Conservation (phyloP, 2,797 vertebrate species). For the Amniataba percoides region DNA sequence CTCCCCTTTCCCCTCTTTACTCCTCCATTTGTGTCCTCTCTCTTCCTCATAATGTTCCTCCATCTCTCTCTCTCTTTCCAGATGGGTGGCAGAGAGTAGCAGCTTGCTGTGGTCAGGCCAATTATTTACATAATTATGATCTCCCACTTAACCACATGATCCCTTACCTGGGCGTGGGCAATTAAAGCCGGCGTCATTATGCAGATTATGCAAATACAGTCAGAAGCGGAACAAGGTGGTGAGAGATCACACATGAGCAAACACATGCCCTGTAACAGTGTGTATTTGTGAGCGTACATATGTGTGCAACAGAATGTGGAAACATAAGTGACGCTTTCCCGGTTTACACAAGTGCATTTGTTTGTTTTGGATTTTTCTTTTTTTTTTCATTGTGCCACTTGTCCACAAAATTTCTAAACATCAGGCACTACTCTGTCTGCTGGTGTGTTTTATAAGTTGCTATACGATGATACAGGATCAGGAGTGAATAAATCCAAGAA, state of each 20-base stretch:
- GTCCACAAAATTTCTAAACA: conserved; percentile 14
- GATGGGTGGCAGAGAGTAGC: conserved; percentile 95
- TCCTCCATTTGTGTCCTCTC: conserved; percentile 37
- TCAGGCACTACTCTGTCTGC: conserved; percentile 7
- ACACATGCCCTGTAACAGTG: conserved; percentile 59
- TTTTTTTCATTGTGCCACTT: conserved; percentile 2
- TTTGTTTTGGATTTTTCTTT: too few relatives aligned
- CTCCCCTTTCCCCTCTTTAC: conserved; percentile 2
- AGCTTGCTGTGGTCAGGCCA: conserved; percentile 98
- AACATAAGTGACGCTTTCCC: conserved; percentile 27
- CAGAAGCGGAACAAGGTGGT: conserved; percentile 88
- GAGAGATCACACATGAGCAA: conserved; percentile 86
- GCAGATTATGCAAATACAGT: conserved; percentile 96
- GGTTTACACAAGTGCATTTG: conserved; percentile 21
- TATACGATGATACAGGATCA: background rate
- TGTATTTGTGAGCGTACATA: conserved; percentile 7
- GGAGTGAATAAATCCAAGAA: background rate
- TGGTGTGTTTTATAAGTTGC: background rate
- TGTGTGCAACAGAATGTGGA: conserved; percentile 46
- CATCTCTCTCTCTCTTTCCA: conserved; percentile 65
- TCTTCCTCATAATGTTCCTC: background rate
- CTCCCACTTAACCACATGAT: conserved; percentile 99
- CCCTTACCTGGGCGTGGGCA: conserved; percentile 95
- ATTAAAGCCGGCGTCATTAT: conserved; percentile 97
- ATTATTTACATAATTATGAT: conserved; percentile 99